These are phyloP conservation scores for Trichechus manatus DNA, from an alignment of 2,113 vertebrate species.

Conservation along the genomic window DNA sequence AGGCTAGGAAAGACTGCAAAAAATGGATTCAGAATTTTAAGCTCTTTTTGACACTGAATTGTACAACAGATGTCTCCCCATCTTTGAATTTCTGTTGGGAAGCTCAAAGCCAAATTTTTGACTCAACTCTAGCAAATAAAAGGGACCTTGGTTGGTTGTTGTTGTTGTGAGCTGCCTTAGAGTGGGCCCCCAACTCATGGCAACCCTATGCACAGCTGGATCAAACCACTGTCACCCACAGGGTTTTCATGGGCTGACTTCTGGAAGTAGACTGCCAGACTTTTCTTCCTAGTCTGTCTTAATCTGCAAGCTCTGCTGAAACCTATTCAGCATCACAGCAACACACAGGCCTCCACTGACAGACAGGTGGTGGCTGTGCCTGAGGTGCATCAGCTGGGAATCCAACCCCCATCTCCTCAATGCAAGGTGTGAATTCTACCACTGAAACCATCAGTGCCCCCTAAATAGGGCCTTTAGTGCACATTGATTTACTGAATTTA, in stretches of 20 bases:
- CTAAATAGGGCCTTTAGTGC: neutral
- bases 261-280: neutral
- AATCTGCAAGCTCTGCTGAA: neutral
- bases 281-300: neutral
- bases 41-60: neutral
- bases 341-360: neutral
- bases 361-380: neutral
- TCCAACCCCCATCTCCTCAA: neutral
- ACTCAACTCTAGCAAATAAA: slow-evolving; percentile 9
- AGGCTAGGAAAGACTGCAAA: neutral
- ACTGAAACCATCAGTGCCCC: neutral
- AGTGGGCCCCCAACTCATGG: neutral
- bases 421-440: neutral
- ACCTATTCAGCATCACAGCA: neutral
- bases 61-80: slow-evolving; percentile 31
- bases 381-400: neutral
- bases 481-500: slow-evolving; percentile 1
- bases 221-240: neutral
- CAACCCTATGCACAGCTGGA: neutral
- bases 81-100: neutral
- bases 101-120: slow-evolving; percentile 53
- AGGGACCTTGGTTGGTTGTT: neutral
- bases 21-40: slow-evolving; percentile 56
- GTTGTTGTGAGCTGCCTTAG: neutral
- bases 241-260: neutral